Base-by-base conservation (phyloP, 1,140 invertebrate species). In the Drosophila azteca region DNA sequence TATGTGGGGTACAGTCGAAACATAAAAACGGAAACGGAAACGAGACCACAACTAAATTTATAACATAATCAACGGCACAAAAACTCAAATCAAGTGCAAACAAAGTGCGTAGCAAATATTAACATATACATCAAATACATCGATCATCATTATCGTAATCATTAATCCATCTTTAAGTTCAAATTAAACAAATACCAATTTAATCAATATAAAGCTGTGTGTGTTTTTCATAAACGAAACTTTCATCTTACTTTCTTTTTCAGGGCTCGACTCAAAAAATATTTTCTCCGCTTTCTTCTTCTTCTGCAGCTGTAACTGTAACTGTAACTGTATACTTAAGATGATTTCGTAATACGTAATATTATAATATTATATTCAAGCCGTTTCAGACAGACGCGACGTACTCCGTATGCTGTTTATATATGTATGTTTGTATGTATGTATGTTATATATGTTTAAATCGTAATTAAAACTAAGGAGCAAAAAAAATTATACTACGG, bases 121-220 rank as follows among this genome's bases (percentile, higher is more conserved):
- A 77, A 79, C 74, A 83, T 71, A 61, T 69, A 46, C 54, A 68
- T 39, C 35, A 11, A n/a, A n/a, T 35, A 11, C 31, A 39, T 39
- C 35, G 4, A 51, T 52, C 24, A 26, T 26, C 5, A 26, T 26
- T 26, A 26, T 26, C 24, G 24, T 31, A 31, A 39, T 39, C 35
- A 39, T 39, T 13, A 39, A 39, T 39, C 35, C 35, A 75, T 65
- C 48, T 61, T 69, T 22, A 67, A 78, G 57, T 54, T 82, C 59
- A 51, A 79, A 43, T 84, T 87, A 88, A 88, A 83, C 74, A 87
- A 79, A 77, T 83, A 79, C 75, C 55, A 80, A 71, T 79, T 83
- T 84, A 74, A 76, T 74, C 61, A 79, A 78, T 83, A 87, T 87
- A 87, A 87, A 87, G 83, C 83, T 87, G 79, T 79, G 72, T 79